These are phyloP conservation scores for Phenganax subtilis DNA, from an alignment of 92 coral and sea anemone species.

Conservation along the genomic window DNA sequence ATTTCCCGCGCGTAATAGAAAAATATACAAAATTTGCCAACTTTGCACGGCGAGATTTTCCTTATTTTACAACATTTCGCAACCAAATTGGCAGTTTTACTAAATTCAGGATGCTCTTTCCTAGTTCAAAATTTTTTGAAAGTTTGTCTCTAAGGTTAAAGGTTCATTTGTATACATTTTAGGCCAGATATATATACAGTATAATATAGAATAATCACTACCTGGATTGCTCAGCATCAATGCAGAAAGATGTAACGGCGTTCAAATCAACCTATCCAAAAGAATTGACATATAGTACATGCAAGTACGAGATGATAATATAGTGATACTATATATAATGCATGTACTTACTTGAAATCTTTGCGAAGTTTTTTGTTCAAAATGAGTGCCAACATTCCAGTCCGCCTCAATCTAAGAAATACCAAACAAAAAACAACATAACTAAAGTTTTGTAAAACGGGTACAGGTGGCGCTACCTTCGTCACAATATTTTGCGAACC, in stretches of 20 bases:
- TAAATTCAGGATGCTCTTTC: too few relatives aligned
- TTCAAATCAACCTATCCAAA: slow-evolving; percentile 20
- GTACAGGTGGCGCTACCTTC: too few relatives aligned
- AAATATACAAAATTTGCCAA: too few relatives aligned
- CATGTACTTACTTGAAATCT: slow-evolving; percentile 17
- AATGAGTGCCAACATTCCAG: slow-evolving; percentile 31
- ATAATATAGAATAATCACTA: neutral
- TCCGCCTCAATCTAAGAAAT: slow-evolving; percentile 20
- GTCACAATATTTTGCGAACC: too few relatives aligned
- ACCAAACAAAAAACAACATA: neutral
- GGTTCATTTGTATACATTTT: neutral
- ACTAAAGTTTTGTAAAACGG: neutral
- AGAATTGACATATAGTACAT: neutral
- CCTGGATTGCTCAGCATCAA: slow-evolving; percentile 36
- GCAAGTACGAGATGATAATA: neutral
- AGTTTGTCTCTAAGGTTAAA: too few relatives aligned
- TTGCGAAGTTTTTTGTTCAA: slow-evolving; percentile 32
- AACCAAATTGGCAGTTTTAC: too few relatives aligned
- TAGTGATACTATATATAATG: neutral
- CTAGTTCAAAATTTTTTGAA: too few relatives aligned
- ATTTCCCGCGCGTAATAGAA: too few relatives aligned
- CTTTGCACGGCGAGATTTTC: too few relatives aligned
- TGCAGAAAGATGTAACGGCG: slow-evolving; percentile 24
- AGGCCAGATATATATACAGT: too few relatives aligned
- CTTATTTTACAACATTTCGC: too few relatives aligned